Conservation (phyloP, 1,140 invertebrate genomes). For the Pseudobourletiella spinata region DNA sequence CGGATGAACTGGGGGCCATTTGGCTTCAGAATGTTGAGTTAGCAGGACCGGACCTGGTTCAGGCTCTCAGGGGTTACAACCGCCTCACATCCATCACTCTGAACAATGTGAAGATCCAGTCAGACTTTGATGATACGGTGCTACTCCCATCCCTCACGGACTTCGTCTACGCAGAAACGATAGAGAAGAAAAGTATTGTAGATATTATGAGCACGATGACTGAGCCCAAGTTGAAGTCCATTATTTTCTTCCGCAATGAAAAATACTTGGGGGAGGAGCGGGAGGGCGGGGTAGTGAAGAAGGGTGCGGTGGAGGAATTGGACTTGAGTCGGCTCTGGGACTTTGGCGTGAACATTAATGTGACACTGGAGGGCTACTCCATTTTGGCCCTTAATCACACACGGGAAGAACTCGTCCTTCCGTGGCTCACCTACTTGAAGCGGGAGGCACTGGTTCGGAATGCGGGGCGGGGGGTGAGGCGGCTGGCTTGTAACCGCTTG, state of each 20-base stretch:
- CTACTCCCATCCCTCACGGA: not conserved
- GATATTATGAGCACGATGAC: not conserved
- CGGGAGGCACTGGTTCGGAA: slow-evolving; percentile 2
- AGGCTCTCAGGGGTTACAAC: not conserved
- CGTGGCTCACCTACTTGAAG: not conserved
- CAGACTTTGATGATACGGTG: not conserved
- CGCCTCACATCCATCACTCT: not conserved
- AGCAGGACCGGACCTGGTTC: not conserved
- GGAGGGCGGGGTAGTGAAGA: not conserved
- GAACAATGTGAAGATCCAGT: not conserved
- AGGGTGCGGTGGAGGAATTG: not conserved
- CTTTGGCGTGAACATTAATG: not conserved
- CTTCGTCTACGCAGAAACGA: not conserved
- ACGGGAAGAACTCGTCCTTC: not conserved
- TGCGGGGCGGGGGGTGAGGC: not conserved
- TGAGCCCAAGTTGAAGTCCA: not conserved
- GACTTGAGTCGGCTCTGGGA: not conserved
- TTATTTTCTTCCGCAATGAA: not conserved
- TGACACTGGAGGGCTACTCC: not conserved
- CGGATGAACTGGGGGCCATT: not conserved
- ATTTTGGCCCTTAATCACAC: not conserved
- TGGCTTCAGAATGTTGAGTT: not conserved
- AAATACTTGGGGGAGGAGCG: not conserved
- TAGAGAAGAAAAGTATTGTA: not conserved
- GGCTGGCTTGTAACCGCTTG: not conserved